Conservation (phyloP, 2,113 vertebrate species). For the Chroicocephalus ridibundus region DNA sequence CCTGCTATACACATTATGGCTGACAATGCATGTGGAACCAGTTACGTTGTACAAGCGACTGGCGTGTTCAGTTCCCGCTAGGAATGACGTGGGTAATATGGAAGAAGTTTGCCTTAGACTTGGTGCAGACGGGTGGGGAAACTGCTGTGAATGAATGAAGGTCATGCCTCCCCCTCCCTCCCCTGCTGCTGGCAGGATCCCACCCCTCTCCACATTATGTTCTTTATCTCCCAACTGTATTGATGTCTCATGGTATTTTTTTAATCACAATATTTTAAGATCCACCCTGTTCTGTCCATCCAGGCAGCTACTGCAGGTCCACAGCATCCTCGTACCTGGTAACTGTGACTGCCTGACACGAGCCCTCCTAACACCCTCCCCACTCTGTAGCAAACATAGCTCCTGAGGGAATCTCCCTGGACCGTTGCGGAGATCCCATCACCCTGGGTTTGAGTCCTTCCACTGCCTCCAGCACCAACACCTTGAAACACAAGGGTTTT, state of each 20-base stretch:
- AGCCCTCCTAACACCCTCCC: background rate
- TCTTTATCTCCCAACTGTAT: background rate
- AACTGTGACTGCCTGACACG: background rate
- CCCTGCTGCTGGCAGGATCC: background rate
- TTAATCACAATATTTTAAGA: background rate
- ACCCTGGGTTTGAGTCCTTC: background rate
- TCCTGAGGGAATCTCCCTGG: background rate
- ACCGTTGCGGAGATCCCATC: background rate
- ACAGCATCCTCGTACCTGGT: background rate
- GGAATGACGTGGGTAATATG: background rate
- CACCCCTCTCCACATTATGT: background rate
- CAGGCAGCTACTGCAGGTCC: background rate
- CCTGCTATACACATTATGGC: background rate
- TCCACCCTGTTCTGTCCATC: background rate
- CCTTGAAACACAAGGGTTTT: background rate
- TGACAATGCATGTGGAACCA: background rate
- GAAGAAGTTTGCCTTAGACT: background rate
- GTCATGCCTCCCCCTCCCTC: background rate
- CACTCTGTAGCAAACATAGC: background rate
- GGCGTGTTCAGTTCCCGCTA: background rate
- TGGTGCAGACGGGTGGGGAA: background rate
- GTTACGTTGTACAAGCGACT: background rate
- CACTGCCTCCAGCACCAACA: background rate
- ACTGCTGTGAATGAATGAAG: background rate
- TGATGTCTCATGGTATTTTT: background rate